Evolutionary conservation across 2,113 vertebrate species (phyloP).

Genomic region (Ophthalmolycus amberensis): DNA sequence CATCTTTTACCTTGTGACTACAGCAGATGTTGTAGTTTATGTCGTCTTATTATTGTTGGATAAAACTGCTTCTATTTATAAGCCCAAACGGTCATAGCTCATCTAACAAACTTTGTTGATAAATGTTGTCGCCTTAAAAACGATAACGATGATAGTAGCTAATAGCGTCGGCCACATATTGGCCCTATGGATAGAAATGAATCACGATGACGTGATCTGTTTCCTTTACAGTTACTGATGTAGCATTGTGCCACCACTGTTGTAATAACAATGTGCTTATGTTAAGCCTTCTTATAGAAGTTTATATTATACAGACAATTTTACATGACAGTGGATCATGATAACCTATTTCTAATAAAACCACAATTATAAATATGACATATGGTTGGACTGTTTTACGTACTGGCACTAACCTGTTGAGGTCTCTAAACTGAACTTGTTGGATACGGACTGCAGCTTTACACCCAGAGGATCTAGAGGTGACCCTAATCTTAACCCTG

Average conservation of each 20-base stretch:
- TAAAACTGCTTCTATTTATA: slow-evolving; percentile 79
- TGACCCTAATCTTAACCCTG: background rate
- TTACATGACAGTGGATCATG: slow-evolving; percentile 78
- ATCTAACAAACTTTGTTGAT: slow-evolving; percentile 76
- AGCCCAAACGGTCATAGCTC: slow-evolving; percentile 78
- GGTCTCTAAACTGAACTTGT: background rate
- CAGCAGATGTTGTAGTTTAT: slow-evolving; percentile 71
- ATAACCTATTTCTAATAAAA: slow-evolving; percentile 84
- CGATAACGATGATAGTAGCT: slow-evolving; percentile 71
- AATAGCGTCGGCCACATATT: slow-evolving; percentile 66
- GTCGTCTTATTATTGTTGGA: slow-evolving; percentile 64
- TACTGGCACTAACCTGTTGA: background rate
- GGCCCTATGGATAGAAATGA: slow-evolving; percentile 62
- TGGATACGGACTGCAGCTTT: background rate
- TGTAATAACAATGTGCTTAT: slow-evolving; percentile 80
- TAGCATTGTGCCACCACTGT: slow-evolving; percentile 82
- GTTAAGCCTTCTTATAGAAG: slow-evolving; percentile 83
- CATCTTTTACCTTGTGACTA: slow-evolving; percentile 70
- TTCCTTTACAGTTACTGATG: slow-evolving; percentile 74
- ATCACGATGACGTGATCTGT: slow-evolving; percentile 59
- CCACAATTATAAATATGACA: slow-evolving; percentile 54
- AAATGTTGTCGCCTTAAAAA: slow-evolving; percentile 81
- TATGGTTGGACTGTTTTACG: slow-evolving; percentile 21
- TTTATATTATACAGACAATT: slow-evolving; percentile 79
- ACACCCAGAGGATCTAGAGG: background rate